Percentiles rank a stretch among this genome's conserved stretches.
These are phyloP conservation scores for Nasonia longicornis DNA, from an alignment of 1,140 invertebrate genomes.

Conservation along the genomic window DNA sequence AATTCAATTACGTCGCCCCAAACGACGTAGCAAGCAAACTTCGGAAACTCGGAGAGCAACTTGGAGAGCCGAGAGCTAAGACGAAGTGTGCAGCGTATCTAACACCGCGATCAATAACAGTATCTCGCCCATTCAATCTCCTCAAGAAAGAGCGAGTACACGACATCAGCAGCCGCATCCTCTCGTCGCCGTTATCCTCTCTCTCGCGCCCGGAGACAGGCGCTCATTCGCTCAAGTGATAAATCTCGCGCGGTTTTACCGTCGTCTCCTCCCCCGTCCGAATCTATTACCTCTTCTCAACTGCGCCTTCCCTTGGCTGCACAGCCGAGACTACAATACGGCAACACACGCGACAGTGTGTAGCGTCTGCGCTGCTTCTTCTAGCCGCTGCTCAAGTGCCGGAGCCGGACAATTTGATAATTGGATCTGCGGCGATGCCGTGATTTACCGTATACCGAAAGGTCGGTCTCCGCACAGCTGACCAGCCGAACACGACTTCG, in stretches of 20 bases:
- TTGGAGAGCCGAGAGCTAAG: neutral
- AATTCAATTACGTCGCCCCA: neutral
- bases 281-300: conserved; percentile 14
- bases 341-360: too few relatives aligned
- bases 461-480: conserved; percentile 50
- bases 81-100: neutral
- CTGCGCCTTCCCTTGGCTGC: conserved; percentile 2
- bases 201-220: neutral
- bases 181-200: neutral
- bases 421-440: conserved; percentile 59
- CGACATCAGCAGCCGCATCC: neutral
- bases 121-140: conserved; percentile 27
- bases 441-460: conserved; percentile 60
- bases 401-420: conserved; percentile 65
- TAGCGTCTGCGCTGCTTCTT: neutral
- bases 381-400: neutral
- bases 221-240: conserved; percentile 50
- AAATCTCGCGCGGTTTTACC: conserved; percentile 62
- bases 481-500: conserved; percentile 51
- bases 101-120: neutral
- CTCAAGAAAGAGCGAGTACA: conserved; percentile 1
- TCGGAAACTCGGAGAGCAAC: neutral
- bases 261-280: conserved; percentile 54
- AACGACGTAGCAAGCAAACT: neutral
- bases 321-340: conserved; percentile 5